A percentile compares a stretch with the other conserved stretches of the same genome.
Conservation (phyloP, 2,113 vertebrate species). For the Paramormyrops kingsleyae region DNA sequence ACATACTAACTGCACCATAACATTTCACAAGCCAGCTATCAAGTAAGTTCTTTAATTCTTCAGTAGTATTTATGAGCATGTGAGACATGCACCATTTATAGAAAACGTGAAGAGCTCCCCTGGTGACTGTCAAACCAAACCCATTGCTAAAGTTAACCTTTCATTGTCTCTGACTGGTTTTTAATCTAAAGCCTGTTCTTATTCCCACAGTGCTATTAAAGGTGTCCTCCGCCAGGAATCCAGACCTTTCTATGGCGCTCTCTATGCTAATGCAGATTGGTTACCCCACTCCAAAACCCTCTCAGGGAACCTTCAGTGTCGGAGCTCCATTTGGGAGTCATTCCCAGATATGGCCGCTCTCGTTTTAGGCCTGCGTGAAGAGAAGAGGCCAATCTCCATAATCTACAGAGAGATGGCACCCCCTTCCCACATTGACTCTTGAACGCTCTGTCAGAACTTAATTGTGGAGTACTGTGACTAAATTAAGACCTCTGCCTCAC, state of each 20-base stretch:
- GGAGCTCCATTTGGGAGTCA: not conserved
- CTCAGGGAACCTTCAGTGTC: not conserved
- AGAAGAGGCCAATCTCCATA: constrained; percentile 27
- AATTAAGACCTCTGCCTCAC: not conserved
- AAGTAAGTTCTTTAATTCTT: constrained; percentile 54
- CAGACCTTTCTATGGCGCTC: not conserved
- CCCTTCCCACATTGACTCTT: not conserved
- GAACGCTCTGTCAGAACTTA: constrained; percentile 3
- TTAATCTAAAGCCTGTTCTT: constrained; percentile 36
- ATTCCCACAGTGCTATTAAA: not conserved
- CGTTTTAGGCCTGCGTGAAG: constrained; percentile 25
- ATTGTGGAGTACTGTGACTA: constrained; percentile 2
- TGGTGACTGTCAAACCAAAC: constrained; percentile 58
- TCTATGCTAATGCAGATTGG: not conserved
- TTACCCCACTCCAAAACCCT: not conserved
- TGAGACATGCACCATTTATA: constrained; percentile 61
- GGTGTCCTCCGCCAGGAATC: not conserved
- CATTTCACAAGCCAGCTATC: constrained; percentile 12
- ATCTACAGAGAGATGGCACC: constrained; percentile 36
- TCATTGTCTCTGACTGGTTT: constrained; percentile 37
- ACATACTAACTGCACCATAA: not conserved
- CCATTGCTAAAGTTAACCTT: constrained; percentile 68
- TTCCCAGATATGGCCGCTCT: not conserved
- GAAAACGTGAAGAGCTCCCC: constrained; percentile 53
- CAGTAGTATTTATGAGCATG: constrained; percentile 51